These are phyloP conservation scores for Indicator maculatus DNA, from an alignment of 2,113 vertebrate genomes.

Conservation along the genomic window DNA sequence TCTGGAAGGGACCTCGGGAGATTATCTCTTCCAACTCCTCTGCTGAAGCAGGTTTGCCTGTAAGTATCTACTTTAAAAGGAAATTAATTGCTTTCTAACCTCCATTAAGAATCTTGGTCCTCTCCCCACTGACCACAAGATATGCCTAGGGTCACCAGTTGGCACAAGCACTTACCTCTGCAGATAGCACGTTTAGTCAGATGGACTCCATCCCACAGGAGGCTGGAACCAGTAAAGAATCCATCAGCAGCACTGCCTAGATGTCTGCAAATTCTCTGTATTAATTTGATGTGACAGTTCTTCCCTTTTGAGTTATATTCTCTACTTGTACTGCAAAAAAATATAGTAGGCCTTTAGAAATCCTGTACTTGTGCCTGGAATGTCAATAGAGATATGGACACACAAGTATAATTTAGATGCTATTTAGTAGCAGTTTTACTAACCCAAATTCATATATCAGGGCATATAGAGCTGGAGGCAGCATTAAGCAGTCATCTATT, in stretches of 20 bases:
- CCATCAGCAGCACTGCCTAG: not conserved
- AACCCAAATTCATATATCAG: not conserved
- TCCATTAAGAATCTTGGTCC: not conserved
- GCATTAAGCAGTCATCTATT: not conserved
- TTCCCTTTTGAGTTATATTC: not conserved
- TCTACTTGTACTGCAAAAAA: not conserved
- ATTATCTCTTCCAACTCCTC: no score
- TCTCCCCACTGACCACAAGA: accelerated
- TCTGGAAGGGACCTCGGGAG: no score
- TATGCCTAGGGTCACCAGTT: not conserved
- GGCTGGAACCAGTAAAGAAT: not conserved
- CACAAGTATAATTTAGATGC: not conserved
- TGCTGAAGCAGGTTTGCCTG: not conserved
- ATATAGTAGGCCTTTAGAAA: not conserved
- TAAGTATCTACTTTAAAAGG: not conserved
- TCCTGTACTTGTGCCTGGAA: not conserved
- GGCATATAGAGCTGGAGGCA: not conserved
- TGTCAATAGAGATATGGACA: accelerated
- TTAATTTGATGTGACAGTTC: not conserved
- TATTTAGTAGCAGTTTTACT: not conserved
- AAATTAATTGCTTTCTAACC: not conserved
- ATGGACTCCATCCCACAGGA: not conserved
- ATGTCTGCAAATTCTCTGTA: not conserved
- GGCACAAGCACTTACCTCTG: not conserved
- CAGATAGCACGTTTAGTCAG: not conserved